A percentile compares a stretch with the other conserved stretches of the same genome.
phyloP scores from a whole-genome alignment of 2,888 invertebrate genomes.

The Trachelus iudaicus region DNA sequence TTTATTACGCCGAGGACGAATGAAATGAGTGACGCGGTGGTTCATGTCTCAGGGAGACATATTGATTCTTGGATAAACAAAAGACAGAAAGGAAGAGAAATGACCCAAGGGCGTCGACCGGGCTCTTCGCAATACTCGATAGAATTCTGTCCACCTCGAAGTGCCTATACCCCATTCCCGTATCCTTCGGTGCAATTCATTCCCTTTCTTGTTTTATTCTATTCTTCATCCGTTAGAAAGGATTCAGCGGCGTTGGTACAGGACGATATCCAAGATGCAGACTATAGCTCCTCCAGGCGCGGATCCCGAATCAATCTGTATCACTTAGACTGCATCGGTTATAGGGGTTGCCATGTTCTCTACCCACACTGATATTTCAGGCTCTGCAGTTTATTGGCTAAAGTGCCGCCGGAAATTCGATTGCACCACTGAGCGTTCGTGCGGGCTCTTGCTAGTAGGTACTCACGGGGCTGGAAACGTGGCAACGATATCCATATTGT shows the following conservation, averaged over 20 bases:
- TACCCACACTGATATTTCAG: neutral
- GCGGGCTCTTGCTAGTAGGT: neutral
- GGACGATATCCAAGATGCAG: neutral
- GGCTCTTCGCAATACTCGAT: conserved; percentile 14
- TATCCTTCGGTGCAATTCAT: neutral
- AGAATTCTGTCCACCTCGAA: conserved; percentile 3
- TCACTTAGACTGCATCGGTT: neutral
- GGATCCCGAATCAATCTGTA: neutral
- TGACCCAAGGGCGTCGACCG: conserved; percentile 9
- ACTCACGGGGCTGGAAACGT: neutral
- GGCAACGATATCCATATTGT: neutral
- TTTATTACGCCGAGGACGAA: conserved; percentile 18
- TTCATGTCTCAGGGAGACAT: conserved; percentile 14
- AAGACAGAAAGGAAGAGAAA: conserved; percentile 23
- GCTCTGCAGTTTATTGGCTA: neutral
- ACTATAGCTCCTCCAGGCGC: neutral
- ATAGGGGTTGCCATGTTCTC: neutral
- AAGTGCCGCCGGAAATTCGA: conserved; percentile 4
- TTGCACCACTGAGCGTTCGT: neutral
- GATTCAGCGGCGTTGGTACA: conserved; percentile 7
- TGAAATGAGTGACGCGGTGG: conserved; percentile 20
- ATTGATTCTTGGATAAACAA: conserved; percentile 35
- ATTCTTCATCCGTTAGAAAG: conserved; percentile 12
- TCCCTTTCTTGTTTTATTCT: neutral
- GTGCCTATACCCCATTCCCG: neutral